Percentiles rank a stretch among this genome's conserved stretches.
Conservation (phyloP, 2,113 vertebrate species). For the Engystomops pustulosus region DNA sequence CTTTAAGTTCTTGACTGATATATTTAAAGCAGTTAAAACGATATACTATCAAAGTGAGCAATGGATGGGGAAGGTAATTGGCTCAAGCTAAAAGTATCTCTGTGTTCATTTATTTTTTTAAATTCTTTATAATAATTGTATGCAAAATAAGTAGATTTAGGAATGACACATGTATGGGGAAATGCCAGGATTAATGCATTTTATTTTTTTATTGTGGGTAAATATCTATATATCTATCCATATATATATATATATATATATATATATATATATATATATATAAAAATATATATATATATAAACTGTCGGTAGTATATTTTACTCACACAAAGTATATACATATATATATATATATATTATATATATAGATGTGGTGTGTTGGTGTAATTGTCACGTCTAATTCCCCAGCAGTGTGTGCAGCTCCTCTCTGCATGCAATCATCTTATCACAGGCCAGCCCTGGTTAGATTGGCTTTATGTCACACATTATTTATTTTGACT, state of each 20-base stretch:
- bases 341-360: not conserved
- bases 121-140: not conserved
- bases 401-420: constrained; percentile 17
- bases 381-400: constrained; percentile 46
- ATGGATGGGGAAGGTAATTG: not conserved
- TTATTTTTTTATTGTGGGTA: too few relatives aligned
- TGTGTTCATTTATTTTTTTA: too few relatives aligned
- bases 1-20: constrained; percentile 1
- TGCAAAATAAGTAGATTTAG: not conserved
- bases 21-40: not conserved
- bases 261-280: not conserved
- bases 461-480: constrained; percentile 51
- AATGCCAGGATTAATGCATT: not conserved
- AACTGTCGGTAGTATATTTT: not conserved
- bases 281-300: not conserved
- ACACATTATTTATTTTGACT: constrained; percentile 54
- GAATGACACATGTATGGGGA: not conserved
- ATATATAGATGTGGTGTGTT: not conserved
- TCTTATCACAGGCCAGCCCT: constrained; percentile 55
- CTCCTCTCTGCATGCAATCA: constrained; percentile 54
- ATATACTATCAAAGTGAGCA: constrained; percentile 15
- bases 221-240: not conserved
- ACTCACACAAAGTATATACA: not conserved
- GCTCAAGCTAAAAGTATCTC: not conserved
- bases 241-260: constrained; percentile 10